These are phyloP conservation scores for Coremacera marginata DNA, from an alignment of 2,888 invertebrate species.

Conservation along the genomic window DNA sequence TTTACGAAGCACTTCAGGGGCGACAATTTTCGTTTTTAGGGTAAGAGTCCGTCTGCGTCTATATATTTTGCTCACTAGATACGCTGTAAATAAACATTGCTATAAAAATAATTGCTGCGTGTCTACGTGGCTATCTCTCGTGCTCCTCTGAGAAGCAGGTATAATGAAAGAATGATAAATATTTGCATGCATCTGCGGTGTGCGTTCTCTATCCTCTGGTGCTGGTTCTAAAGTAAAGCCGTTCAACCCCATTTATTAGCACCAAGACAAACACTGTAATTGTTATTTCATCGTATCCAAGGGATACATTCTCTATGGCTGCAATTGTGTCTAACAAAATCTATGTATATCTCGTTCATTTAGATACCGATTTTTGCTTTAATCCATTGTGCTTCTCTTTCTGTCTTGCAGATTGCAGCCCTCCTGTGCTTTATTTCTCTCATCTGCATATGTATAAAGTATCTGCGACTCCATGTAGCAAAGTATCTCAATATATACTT, in stretches of 20 bases:
- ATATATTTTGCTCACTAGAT: not conserved
- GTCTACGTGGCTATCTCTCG: too few species aligned
- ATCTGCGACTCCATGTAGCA: not conserved
- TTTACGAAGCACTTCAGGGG: slow-evolving; percentile 1
- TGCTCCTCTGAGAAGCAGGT: not conserved
- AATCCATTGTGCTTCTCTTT: slow-evolving; percentile 30
- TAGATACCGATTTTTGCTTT: not conserved
- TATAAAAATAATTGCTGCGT: too few species aligned
- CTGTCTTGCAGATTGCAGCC: slow-evolving; percentile 23
- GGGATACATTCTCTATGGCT: slow-evolving; percentile 23
- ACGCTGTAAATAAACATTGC: not conserved
- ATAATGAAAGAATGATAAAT: not conserved
- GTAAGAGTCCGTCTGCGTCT: not conserved
- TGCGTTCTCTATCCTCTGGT: not conserved
- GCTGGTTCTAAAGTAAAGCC: not conserved
- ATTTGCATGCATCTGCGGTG: not conserved
- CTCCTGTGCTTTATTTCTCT: slow-evolving; percentile 15
- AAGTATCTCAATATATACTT: slow-evolving; percentile 3
- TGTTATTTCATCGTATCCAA: slow-evolving; percentile 31
- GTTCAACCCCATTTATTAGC: not conserved
- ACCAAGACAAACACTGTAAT: not conserved
- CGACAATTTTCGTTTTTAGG: not conserved
- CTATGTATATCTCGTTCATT: not conserved
- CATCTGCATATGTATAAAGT: slow-evolving; percentile 22
- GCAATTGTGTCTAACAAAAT: slow-evolving; percentile 13